These are phyloP conservation scores for Sebastes miniatus DNA, from an alignment of 2,797 vertebrate species.

Conservation along the genomic window DNA sequence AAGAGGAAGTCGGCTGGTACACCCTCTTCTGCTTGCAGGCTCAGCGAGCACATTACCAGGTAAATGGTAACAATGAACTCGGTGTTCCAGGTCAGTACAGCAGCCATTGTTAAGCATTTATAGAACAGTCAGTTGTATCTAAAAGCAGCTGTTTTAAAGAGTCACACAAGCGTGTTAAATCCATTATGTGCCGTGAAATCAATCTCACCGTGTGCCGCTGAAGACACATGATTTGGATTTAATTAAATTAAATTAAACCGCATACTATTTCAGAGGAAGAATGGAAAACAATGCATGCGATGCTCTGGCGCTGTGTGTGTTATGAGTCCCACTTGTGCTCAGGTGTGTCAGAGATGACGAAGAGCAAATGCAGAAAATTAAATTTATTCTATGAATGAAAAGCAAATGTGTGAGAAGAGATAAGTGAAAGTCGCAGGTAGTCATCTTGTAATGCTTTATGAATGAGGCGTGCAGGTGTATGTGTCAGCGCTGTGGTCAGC, in stretches of 20 bases:
- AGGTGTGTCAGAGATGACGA: background rate
- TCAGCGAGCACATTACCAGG: background rate
- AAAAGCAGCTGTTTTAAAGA: background rate
- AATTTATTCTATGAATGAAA: slow-evolving; percentile 24
- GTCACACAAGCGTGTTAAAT: background rate
- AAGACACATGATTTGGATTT: slow-evolving; percentile 1
- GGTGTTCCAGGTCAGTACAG: slow-evolving; percentile 5
- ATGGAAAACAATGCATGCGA: background rate
- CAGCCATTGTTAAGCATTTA: background rate
- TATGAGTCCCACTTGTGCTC: background rate
- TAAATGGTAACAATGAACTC: background rate
- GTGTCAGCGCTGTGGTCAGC: slow-evolving; percentile 28
- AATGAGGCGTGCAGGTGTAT: slow-evolving; percentile 50
- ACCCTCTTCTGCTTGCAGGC: background rate
- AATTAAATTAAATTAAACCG: slow-evolving; percentile 16
- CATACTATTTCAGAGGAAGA: background rate
- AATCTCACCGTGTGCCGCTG: background rate
- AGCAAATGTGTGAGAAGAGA: background rate
- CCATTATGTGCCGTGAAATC: slow-evolving; percentile 17
- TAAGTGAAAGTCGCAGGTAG: slow-evolving; percentile 16
- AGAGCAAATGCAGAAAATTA: background rate
- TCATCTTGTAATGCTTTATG: slow-evolving; percentile 52
- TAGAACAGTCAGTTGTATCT: background rate
- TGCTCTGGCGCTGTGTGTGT: background rate
- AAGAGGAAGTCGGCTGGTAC: background rate